A percentile compares a stretch with the other conserved stretches of the same genome.
These are phyloP conservation scores for Calliphora vicina DNA, from an alignment of 1,140 invertebrate species.

Conservation along the genomic window DNA sequence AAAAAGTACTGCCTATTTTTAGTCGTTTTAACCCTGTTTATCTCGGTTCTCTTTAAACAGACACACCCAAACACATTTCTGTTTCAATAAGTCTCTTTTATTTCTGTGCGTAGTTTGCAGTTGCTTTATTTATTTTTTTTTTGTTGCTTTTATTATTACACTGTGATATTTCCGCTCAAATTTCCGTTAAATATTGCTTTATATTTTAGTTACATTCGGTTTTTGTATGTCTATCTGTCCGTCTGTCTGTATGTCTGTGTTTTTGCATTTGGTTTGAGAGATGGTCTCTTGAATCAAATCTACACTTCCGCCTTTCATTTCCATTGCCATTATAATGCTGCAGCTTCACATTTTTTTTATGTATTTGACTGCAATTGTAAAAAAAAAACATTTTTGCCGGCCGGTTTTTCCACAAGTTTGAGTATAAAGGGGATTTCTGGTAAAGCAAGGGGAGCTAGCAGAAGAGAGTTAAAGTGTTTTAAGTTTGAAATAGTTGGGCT, in stretches of 20 bases:
- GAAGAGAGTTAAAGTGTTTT: too few species aligned
- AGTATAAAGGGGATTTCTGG: too few species aligned
- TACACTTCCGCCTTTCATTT: conserved; percentile 29
- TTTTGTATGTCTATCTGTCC: not conserved
- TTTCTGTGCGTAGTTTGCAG: not conserved
- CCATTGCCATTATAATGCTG: not conserved
- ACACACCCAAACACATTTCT: not conserved
- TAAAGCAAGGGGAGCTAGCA: too few species aligned
- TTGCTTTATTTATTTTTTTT: too few species aligned
- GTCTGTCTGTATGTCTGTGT: not conserved
- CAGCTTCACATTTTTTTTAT: not conserved
- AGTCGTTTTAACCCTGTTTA: too few species aligned
- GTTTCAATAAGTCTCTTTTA: not conserved
- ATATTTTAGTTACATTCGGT: not conserved
- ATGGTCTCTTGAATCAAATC: conserved; percentile 26
- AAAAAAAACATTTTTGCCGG: not conserved
- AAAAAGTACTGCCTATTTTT: not conserved
- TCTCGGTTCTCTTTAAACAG: not conserved
- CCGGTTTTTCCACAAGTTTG: not conserved
- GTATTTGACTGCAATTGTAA: not conserved
- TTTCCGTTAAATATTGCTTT: conserved; percentile 21
- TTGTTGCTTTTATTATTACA: not conserved
- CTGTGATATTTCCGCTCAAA: conserved; percentile 30
- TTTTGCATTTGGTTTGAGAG: not conserved
- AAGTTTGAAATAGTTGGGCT: too few species aligned